Conservation (phyloP, 2,113 vertebrate genomes). For the Saguinus imperator region DNA sequence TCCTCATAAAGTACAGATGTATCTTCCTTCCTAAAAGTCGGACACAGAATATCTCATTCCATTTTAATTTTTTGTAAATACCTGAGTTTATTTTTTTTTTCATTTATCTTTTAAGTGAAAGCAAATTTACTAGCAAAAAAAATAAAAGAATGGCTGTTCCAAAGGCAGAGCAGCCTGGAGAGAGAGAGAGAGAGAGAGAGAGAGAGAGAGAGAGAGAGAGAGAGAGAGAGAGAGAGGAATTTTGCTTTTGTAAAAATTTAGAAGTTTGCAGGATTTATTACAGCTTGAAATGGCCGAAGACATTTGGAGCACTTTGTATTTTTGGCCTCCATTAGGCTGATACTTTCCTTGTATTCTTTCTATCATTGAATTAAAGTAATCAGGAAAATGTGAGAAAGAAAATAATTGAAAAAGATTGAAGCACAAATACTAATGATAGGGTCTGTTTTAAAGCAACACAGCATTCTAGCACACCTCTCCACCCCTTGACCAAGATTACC, state of each 20-base stretch:
- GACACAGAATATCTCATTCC: background rate
- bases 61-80: background rate
- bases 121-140: too few relatives aligned
- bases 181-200: too few relatives aligned
- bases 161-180: too few relatives aligned
- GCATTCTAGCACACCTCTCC: background rate
- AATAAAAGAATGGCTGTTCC: too few relatives aligned
- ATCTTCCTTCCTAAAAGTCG: background rate
- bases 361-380: background rate
- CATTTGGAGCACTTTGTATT: background rate
- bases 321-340: accelerated
- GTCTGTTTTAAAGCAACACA: too few relatives aligned
- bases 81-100: background rate
- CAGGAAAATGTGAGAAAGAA: background rate
- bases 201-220: too few relatives aligned
- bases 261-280: background rate
- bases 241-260: background rate
- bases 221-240: too few relatives aligned
- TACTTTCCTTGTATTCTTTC: background rate
- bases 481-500: too few relatives aligned
- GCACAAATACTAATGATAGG: accelerated
- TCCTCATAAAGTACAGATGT: background rate
- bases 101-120: background rate
- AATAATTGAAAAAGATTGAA: accelerated
- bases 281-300: background rate